These are phyloP conservation scores for Pseudococcus viburni DNA, from an alignment of 2,888 invertebrate species.

Conservation along the genomic window DNA sequence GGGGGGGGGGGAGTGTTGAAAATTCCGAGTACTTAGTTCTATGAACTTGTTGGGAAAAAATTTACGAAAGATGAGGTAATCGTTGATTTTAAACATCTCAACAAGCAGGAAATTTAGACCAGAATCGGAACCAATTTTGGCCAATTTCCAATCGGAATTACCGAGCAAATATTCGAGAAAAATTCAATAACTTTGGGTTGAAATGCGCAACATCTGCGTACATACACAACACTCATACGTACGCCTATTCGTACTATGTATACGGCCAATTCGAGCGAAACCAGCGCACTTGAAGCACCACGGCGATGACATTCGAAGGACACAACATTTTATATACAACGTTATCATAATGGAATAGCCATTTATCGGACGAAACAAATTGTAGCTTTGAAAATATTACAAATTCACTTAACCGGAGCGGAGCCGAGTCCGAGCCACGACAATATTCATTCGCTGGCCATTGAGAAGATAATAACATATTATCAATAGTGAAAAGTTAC, in stretches of 20 bases:
- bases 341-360: background rate
- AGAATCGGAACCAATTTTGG: background rate
- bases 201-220: background rate
- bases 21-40: too few species aligned
- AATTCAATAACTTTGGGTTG: background rate
- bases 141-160: background rate
- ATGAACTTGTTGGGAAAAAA: too few species aligned
- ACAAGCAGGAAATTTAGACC: too few species aligned
- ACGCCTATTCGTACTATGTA: background rate
- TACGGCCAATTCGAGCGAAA: background rate
- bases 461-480: conserved; percentile 49
- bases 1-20: too few species aligned
- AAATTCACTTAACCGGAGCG: conserved; percentile 17
- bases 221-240: background rate
- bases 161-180: too few species aligned
- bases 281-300: background rate
- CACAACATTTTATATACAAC: background rate
- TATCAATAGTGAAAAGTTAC: conserved; percentile 38
- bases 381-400: conserved; percentile 18
- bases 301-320: conserved; percentile 18
- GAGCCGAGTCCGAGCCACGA: conserved; percentile 11
- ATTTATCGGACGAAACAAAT: conserved; percentile 17
- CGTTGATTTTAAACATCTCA: too few species aligned
- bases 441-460: conserved; percentile 13
- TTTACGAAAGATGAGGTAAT: too few species aligned